Evolutionary conservation across 2,113 vertebrate species (phyloP).

Genomic region (Struthio camelus): DNA sequence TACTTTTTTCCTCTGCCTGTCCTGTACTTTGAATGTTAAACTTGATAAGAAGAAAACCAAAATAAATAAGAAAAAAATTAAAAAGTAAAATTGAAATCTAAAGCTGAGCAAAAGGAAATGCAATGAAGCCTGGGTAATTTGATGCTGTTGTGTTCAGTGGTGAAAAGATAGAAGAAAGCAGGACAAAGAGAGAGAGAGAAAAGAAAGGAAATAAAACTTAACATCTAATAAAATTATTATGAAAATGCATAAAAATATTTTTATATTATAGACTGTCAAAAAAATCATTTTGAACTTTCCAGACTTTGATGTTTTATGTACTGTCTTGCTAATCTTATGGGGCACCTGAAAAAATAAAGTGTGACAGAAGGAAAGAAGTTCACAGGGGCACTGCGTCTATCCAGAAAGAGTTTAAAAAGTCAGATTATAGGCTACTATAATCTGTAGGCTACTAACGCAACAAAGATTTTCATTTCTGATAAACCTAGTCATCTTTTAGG

Average conservation of each 20-base stretch:
- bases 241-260: not conserved
- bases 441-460: not conserved
- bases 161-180: not conserved
- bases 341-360: not conserved
- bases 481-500: not conserved
- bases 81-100: not conserved
- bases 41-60: not conserved
- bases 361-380: not conserved
- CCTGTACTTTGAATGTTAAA: not conserved
- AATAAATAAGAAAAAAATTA: not conserved
- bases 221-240: not conserved
- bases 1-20: not conserved
- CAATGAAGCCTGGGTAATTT: not conserved
- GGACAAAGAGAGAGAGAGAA: not conserved
- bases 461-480: not conserved
- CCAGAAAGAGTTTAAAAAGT: not conserved
- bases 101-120: not conserved
- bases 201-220: not conserved
- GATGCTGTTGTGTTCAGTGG: not conserved
- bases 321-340: not conserved
- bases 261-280: not conserved
- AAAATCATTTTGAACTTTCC: not conserved
- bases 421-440: no score
- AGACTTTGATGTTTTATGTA: not conserved
- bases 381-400: not conserved